Base-by-base conservation (phyloP, 1,140 invertebrate species). In the Drosophila lacteicornis region DNA sequence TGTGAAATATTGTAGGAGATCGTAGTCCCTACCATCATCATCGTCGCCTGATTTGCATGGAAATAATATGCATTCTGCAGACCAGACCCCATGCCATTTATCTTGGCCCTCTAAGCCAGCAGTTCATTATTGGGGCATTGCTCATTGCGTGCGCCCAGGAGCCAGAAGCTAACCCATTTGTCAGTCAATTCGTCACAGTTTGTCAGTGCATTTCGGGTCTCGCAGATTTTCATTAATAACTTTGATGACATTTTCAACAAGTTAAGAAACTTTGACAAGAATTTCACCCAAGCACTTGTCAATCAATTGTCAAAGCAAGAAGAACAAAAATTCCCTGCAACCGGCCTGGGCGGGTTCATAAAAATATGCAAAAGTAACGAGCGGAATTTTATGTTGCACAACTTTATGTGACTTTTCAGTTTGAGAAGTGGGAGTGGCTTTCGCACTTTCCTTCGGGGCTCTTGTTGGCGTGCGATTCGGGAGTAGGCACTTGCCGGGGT, bases 181-280 rank as follows among this genome's bases (percentile, higher is more conserved):
- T 58, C 59, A 62, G 30, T 59, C 57, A 63, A 40, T 69, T 33
- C 50, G 47, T 57, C 49, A 46, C 30, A 63, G 62, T 50, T 63
- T 73, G 71, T 80, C 81, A 66, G 49, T 45, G 38, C 56, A 43
- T 77, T 83, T 76, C 30, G 33, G 57, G 69, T 19, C 66, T 19
- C 25, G 63, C 36, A 77, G 61, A 45, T 74, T 83, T 84, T 84
- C 68, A 84, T 84, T 84, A 83, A 84, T 77, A 74, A 74, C 50
- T 55, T 80, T 60, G 51, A 62, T 59, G 78, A 53, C 67, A 63
- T 42, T 62, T 36, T 49, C 46, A 77, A 60, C 47, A 82, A 69
- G 53, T 75, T 65, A 55, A 36, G 45, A 66, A 66, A 75, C 36
- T 84, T 68, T 46, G 15, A 7, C 30, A 50, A 60, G 66, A 47